Conservation (phyloP, 2,888 invertebrate genomes). For the Lasius platythorax region DNA sequence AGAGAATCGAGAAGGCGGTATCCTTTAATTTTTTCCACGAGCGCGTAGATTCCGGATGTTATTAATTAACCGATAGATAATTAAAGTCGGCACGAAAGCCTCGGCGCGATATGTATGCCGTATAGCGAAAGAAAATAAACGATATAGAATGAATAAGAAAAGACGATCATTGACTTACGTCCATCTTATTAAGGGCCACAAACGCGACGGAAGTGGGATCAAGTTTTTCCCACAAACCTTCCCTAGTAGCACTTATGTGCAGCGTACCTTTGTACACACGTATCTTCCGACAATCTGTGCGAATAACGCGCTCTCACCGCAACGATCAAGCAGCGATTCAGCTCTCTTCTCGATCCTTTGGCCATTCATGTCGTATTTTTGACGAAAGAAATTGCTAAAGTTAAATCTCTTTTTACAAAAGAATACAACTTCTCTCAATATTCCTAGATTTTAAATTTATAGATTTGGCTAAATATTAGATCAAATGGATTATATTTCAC, state of each 20-base stretch:
- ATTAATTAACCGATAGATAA: constrained; percentile 56
- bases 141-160: constrained; percentile 1
- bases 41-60: constrained; percentile 65
- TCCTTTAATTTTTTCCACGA: not conserved
- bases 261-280: constrained; percentile 43
- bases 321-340: constrained; percentile 1
- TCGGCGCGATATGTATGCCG: not conserved
- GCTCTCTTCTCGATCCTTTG: constrained; percentile 23
- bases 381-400: not conserved
- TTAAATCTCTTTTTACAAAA: not conserved
- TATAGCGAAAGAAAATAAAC: constrained; percentile 3
- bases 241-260: constrained; percentile 36
- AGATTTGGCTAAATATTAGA: not conserved
- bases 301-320: constrained; percentile 15
- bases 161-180: constrained; percentile 1
- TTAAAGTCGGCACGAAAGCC: constrained; percentile 20
- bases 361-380: not conserved
- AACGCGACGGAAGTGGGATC: constrained; percentile 68
- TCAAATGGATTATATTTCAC: not conserved
- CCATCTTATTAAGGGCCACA: constrained; percentile 43
- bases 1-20: not conserved
- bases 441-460: not conserved
- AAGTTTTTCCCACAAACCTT: constrained; percentile 67
- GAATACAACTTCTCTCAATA: not conserved
- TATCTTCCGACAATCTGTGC: constrained; percentile 17